A percentile compares a stretch with the other conserved stretches of the same genome.
phyloP scores from a whole-genome alignment of 1,140 invertebrate genomes.

The Penaeus vannamei region DNA sequence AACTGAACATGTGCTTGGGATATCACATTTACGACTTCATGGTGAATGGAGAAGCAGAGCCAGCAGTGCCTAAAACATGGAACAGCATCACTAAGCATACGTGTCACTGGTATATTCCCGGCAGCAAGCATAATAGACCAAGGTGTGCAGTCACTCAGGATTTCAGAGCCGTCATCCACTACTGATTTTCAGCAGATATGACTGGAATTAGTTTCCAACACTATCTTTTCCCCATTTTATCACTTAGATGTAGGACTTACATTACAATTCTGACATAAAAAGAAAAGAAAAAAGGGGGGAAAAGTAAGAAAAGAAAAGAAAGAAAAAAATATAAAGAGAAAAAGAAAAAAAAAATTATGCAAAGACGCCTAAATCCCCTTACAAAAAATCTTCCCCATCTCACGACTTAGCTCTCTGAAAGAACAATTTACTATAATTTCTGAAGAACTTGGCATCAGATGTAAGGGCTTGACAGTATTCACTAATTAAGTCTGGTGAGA shows the following conservation, averaged over 20 bases:
- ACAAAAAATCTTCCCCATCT: conserved; percentile 17
- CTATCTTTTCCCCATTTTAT: background rate
- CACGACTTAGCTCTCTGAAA: conserved; percentile 67
- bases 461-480: conserved; percentile 74
- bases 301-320: background rate
- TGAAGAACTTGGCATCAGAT: conserved; percentile 74
- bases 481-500: conserved; percentile 71
- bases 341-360: background rate
- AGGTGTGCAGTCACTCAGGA: conserved; percentile 34
- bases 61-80: too few species aligned
- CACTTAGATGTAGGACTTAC: conserved; percentile 11
- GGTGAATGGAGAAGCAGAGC: too few species aligned
- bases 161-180: conserved; percentile 30
- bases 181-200: conserved; percentile 59
- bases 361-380: background rate
- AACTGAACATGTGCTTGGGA: too few species aligned
- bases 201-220: conserved; percentile 46
- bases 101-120: too few species aligned
- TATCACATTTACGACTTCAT: too few species aligned
- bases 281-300: background rate
- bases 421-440: conserved; percentile 74
- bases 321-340: conserved; percentile 2
- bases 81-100: too few species aligned
- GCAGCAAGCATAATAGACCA: too few species aligned
- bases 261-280: background rate